phyloP scores from a whole-genome alignment of 2,797 vertebrate genomes.

The Podargus strigoides region DNA sequence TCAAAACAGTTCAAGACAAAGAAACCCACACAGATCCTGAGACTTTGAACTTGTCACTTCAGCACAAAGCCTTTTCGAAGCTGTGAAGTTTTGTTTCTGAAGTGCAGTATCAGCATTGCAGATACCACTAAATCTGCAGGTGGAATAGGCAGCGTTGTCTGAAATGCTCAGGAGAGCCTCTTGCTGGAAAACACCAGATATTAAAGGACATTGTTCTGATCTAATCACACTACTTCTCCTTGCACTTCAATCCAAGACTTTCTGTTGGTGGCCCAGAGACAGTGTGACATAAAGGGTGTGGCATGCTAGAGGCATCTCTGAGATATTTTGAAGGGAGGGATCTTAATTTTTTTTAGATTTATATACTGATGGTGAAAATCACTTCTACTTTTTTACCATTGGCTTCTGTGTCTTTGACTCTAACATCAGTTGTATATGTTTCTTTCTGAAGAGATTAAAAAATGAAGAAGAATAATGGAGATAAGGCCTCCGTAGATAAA shows the following conservation, averaged over 20 bases:
- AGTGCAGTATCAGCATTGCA: not conserved
- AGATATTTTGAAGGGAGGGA: not conserved
- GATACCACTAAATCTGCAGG: not conserved
- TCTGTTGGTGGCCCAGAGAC: not conserved
- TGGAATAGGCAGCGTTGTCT: not conserved
- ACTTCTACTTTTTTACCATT: not conserved
- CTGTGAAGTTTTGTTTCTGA: not conserved
- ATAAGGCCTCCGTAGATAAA: not conserved
- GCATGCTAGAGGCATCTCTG: not conserved
- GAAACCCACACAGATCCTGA: not conserved
- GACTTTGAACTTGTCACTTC: not conserved
- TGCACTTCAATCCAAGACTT: not conserved
- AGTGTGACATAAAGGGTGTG: no score
- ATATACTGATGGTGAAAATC: fast-evolving
- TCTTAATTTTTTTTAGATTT: not conserved
- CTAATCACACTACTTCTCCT: not conserved
- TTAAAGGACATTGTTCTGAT: not conserved
- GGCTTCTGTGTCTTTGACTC: not conserved
- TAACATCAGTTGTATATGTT: not conserved
- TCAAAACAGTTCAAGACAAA: not conserved
- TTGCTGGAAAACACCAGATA: fast-evolving
- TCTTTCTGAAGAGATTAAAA: not conserved
- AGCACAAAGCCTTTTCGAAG: not conserved
- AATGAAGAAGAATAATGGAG: not conserved
- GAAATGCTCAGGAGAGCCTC: not conserved